Evolutionary conservation across 2,113 vertebrate species (phyloP).

Genomic region (Arizona elegans): DNA sequence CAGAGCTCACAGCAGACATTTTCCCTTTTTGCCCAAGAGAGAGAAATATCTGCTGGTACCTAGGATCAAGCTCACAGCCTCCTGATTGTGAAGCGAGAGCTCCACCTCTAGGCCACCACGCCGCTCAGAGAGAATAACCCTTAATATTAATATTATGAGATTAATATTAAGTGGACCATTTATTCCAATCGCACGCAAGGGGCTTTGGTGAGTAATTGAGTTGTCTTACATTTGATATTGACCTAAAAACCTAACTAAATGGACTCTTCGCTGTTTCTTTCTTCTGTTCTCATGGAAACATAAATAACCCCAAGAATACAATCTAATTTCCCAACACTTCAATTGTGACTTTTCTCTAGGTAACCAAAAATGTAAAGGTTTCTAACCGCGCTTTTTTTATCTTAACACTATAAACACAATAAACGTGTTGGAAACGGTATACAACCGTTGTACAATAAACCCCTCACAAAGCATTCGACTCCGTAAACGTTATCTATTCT

Average conservation of each 20-base stretch:
- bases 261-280: slow-evolving; percentile 1
- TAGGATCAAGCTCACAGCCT: background rate
- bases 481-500: background rate
- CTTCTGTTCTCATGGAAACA: background rate
- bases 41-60: background rate
- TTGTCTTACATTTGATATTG: background rate
- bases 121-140: background rate
- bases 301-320: background rate
- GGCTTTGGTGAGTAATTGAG: background rate
- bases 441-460: background rate
- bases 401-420: background rate
- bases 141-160: slow-evolving; percentile 7
- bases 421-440: background rate
- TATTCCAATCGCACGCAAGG: background rate
- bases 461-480: background rate
- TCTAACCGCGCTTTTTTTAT: background rate
- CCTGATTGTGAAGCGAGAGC: background rate
- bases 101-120: background rate
- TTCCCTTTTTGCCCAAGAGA: background rate
- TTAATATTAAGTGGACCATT: background rate
- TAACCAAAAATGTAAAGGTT: background rate
- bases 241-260: background rate
- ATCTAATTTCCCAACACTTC: no score
- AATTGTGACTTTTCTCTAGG: background rate
- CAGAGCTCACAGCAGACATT: background rate